Conservation (phyloP, 1,140 invertebrate species). For the Phymorhynchus buccinoides region DNA sequence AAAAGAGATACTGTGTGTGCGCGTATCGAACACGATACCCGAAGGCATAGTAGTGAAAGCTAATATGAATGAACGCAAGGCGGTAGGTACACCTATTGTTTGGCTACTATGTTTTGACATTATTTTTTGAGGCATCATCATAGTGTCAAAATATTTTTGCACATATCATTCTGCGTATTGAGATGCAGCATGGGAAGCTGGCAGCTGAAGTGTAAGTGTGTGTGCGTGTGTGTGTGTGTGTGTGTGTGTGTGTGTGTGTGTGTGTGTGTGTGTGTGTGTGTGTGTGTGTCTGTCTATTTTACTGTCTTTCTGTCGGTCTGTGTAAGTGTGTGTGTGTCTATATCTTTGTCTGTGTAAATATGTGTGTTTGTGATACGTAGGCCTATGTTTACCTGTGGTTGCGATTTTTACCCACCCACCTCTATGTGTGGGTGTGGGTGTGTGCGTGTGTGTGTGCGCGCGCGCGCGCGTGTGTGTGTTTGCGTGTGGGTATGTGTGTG, state of each 20-base stretch:
- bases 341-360: not conserved
- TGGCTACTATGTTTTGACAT: too few species aligned
- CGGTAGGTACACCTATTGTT: too few species aligned
- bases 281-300: not conserved
- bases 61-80: too few species aligned
- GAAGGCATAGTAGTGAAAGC: too few species aligned
- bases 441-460: not conserved
- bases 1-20: too few species aligned
- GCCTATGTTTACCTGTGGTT: not conserved
- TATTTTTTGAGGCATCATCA: too few species aligned
- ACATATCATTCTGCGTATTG: too few species aligned
- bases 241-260: not conserved
- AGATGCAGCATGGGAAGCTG: too few species aligned
- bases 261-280: not conserved
- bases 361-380: not conserved
- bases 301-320: not conserved
- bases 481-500: conserved; percentile 14
- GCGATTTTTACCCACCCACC: too few species aligned
- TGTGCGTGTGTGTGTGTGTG: not conserved
- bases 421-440: conserved; percentile 10
- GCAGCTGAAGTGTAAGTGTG: not conserved
- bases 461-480: not conserved
- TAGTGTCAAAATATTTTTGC: too few species aligned
- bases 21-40: too few species aligned
- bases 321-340: not conserved